Base-by-base conservation (phyloP, 2,113 vertebrate species). In the Melanerpes aurifrons region DNA sequence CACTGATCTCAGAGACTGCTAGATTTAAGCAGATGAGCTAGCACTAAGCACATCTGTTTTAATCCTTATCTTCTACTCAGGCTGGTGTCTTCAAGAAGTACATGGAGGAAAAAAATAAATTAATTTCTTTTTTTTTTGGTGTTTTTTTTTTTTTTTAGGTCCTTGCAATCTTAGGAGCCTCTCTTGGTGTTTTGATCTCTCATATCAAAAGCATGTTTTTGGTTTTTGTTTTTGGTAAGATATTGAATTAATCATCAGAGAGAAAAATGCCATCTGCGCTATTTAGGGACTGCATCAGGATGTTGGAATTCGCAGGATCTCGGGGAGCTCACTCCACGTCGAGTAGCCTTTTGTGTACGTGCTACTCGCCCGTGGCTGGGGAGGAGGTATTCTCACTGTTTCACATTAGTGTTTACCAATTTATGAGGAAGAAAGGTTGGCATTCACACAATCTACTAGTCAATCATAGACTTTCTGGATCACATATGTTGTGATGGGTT, bases 41-140 rank as follows among this genome's bases (percentile, higher is more conserved):
- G 91, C 97, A 97, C 98, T 99, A 98, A 99, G 98, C 98, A 98
- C 98, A 99, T 99, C 98, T 99, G 98, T 97, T 98, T 99, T 99
- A 99, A 99, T 99, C 99, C 97, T 72, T 97, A 98, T 98, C 98
- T 98, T 98, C 98, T 98, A 96, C 97, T 97, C 97, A 97, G 98
- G 97, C 98, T 98, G 92, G 97, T 98, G 98, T 98, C 98, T 99
- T 98, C 98, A 98, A 98, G 98, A 98, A 98, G 97, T 98, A 98
- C 98, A 98, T 97, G 94, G 96, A 96, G 92, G 94, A 81, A 91
- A 96, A 96, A 98, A 98, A 98, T 92, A 98, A 98, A 98, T 98
- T 98, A 98, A 98, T 98, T 98, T 98, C 98, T 95, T 83, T 95
- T 82, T 95, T 72, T 94, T 82, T 54, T 35, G 35, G 35, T n/a